phyloP scores from a whole-genome alignment of 2,113 vertebrate genomes.

The Oryzias celebensis region DNA sequence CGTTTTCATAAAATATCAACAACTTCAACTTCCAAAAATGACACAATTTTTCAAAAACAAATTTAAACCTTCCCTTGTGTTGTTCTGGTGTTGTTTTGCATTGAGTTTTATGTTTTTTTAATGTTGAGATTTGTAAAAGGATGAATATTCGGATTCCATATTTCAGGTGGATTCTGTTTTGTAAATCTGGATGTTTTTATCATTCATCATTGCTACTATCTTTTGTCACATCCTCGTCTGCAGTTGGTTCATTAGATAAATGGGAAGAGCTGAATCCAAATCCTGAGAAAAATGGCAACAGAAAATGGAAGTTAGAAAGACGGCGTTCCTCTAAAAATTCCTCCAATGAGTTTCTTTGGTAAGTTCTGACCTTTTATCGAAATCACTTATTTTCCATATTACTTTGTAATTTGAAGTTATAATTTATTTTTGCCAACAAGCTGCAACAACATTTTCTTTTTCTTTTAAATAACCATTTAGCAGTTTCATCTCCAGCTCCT shows the following conservation, averaged over 20 bases:
- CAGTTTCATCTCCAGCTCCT: background rate
- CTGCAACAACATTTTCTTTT: background rate
- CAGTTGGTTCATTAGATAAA: slow-evolving; percentile 89
- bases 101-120: too few species aligned
- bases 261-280: slow-evolving; percentile 91
- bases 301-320: slow-evolving; percentile 85
- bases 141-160: background rate
- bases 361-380: slow-evolving; percentile 30
- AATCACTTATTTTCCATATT: too few species aligned
- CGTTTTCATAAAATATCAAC: too few species aligned
- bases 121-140: too few species aligned
- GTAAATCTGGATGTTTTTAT: background rate
- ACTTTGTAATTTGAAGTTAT: background rate
- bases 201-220: background rate
- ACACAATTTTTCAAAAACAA: too few species aligned
- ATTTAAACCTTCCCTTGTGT: too few species aligned
- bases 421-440: background rate
- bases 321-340: slow-evolving; percentile 87
- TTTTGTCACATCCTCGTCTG: slow-evolving; percentile 20
- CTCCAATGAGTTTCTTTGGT: slow-evolving; percentile 94
- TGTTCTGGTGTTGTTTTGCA: too few species aligned
- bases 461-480: background rate
- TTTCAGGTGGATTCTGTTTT: background rate
- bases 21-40: too few species aligned
- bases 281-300: slow-evolving; percentile 83